Base-by-base conservation (phyloP, 2,888 invertebrate genomes). In the Mythimna loreyi region DNA sequence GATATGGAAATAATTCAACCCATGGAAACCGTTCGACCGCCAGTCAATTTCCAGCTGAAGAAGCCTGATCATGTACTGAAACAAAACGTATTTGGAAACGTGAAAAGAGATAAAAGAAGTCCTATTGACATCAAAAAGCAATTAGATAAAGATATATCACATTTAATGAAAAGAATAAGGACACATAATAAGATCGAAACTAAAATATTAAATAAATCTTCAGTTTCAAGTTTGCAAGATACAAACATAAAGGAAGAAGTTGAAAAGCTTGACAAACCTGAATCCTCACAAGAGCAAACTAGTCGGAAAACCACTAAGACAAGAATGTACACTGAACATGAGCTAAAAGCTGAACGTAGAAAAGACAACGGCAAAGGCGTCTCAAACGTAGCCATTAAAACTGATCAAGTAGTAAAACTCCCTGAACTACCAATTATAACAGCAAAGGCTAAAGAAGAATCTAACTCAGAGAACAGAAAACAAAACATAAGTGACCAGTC, bases 201-300 rank as follows among this genome's bases (percentile, higher is more conserved):
- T 6, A 97, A 96, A 87, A 96, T 97, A 78, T 96, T 96, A 1
- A 96, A 96, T 67, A 97, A 96, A 90, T 97, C 97, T 0, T 89
- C 97, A 4, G 97, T 97, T 78, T 96, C 97, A 40, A 97, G 97
- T 78, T 97, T 97, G 78, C 96, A 97, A 86, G 96, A 96, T 78
- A 96, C 96, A 16, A 96, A 82, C 95, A 94, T 88, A 96, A 92
- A 89, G 96, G 93, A 93, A 28, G 85, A 89, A 59, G 74, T 50
- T 13, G 82, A 84, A 64, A 77, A 80, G 61, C 60, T 78, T 21
- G 85, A 88, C 28, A 93, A 92, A 85, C 65, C 83, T 0, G 88
- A 68, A 62, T 91, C 91, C 1, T 88, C 89, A 28, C 28, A 28
- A 28, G 3, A 28, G 28, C 28, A 28, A 28, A 28, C 3, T 4